Percentiles rank a stretch among this genome's conserved stretches.
Evolutionary conservation across 2,113 vertebrate genomes (phyloP).

Genomic region (Larimichthys crocea): DNA sequence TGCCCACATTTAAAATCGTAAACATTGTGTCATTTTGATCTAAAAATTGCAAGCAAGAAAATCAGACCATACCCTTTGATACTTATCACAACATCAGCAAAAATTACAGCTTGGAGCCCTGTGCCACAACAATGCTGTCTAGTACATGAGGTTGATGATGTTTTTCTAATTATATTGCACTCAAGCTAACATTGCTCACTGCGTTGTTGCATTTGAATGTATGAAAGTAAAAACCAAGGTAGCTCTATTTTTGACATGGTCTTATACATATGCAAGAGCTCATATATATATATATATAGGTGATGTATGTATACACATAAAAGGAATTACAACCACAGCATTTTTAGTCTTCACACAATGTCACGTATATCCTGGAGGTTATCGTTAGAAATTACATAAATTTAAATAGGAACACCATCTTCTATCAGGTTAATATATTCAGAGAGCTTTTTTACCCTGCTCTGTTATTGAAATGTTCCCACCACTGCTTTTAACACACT

Average conservation of each 20-base stretch:
- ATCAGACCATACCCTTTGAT: constrained; percentile 40
- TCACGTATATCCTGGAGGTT: constrained; percentile 79
- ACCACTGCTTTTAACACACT: constrained; percentile 54
- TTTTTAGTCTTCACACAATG: constrained; percentile 75
- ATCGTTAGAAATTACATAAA: constrained; percentile 77
- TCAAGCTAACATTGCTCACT: constrained; percentile 35
- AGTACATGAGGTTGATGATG: constrained; percentile 58
- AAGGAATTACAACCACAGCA: constrained; percentile 76
- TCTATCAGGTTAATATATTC: constrained; percentile 75
- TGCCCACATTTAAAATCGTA: constrained; percentile 34
- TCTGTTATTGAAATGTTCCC: constrained; percentile 72
- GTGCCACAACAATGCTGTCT: constrained; percentile 66
- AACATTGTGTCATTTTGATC: constrained; percentile 50
- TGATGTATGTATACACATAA: neutral
- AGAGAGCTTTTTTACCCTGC: constrained; percentile 34
- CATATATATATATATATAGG: constrained; percentile 24
- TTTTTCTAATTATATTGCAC: constrained; percentile 67
- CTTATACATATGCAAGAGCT: constrained; percentile 81
- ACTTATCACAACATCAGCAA: constrained; percentile 46
- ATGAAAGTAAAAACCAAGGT: constrained; percentile 76
- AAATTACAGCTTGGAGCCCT: constrained; percentile 22
- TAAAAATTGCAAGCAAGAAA: constrained; percentile 39
- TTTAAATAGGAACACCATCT: constrained; percentile 71
- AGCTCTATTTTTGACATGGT: constrained; percentile 73
- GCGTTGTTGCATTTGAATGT: constrained; percentile 34